These are phyloP conservation scores for Dastarcus helophoroides DNA, from an alignment of 2,888 invertebrate species.

Conservation along the genomic window DNA sequence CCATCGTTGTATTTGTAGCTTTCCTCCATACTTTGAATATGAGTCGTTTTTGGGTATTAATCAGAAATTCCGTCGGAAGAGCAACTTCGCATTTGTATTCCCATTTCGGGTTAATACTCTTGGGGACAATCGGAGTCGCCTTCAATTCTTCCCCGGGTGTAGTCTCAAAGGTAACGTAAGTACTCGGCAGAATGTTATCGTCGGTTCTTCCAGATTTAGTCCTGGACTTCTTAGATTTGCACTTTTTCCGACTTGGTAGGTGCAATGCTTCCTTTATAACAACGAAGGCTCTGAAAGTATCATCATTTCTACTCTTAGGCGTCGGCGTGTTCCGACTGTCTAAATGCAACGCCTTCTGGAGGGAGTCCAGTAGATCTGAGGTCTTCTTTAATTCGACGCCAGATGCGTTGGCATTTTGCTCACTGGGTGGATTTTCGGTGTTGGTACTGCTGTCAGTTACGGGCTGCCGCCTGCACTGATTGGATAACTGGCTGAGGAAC, in stretches of 20 bases:
- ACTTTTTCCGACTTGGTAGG: constrained; percentile 37
- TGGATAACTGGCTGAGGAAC: constrained; percentile 24
- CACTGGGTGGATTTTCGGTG: constrained; percentile 18
- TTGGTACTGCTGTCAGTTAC: constrained; percentile 25
- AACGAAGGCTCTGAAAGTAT: constrained; percentile 40
- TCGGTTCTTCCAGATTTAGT: constrained; percentile 25
- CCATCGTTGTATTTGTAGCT: constrained; percentile 34
- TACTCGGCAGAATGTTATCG: constrained; percentile 42
- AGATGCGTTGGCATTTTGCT: constrained; percentile 10
- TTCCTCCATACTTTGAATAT: constrained; percentile 52
- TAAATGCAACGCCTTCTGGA: constrained; percentile 30
- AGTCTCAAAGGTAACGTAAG: constrained; percentile 51
- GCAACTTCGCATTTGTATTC: constrained; percentile 41
- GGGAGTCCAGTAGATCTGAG: constrained; percentile 32
- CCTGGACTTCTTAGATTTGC: constrained; percentile 29
- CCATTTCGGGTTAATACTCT: constrained; percentile 45
- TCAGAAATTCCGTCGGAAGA: constrained; percentile 39
- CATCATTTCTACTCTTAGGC: neutral
- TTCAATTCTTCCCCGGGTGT: constrained; percentile 24
- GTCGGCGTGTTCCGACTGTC: constrained; percentile 12
- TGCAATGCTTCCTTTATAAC: constrained; percentile 46
- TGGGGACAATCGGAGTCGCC: constrained; percentile 42
- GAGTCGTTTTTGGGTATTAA: constrained; percentile 43
- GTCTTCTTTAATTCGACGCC: constrained; percentile 16
- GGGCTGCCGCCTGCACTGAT: neutral